phyloP scores from a whole-genome alignment of 2,797 vertebrate genomes.

The Ciconia nigra region DNA sequence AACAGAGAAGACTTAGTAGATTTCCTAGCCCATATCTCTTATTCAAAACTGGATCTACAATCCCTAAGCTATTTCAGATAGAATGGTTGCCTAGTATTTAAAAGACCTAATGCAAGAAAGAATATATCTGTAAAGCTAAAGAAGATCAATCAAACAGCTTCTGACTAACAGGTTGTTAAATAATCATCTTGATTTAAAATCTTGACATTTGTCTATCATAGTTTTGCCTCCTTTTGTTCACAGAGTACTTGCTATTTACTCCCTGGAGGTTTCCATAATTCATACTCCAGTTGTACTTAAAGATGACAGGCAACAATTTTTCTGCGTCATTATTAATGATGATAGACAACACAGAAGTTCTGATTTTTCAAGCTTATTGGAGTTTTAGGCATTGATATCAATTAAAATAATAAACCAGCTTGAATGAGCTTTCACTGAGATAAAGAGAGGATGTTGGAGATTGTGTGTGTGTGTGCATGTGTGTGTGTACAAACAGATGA shows the following conservation, averaged over 20 bases:
- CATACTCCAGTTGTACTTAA: neutral
- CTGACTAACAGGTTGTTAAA: neutral
- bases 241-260: neutral
- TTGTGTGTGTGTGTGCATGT: no score
- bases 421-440: neutral
- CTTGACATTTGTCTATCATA: neutral
- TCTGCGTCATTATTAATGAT: neutral
- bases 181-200: neutral
- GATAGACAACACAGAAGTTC: neutral
- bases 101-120: neutral
- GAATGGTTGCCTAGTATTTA: neutral
- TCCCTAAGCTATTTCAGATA: neutral
- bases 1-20: neutral
- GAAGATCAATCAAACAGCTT: neutral
- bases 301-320: neutral
- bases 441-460: neutral
- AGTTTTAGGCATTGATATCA: neutral
- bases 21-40: neutral
- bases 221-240: neutral
- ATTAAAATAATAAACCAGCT: neutral
- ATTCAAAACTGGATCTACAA: neutral
- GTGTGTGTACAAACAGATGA: rapidly evolving
- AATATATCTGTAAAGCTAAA: neutral
- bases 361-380: neutral
- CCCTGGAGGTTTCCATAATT: neutral